Conservation (phyloP, 1,140 invertebrate genomes). For the Andricus grossulariae region DNA sequence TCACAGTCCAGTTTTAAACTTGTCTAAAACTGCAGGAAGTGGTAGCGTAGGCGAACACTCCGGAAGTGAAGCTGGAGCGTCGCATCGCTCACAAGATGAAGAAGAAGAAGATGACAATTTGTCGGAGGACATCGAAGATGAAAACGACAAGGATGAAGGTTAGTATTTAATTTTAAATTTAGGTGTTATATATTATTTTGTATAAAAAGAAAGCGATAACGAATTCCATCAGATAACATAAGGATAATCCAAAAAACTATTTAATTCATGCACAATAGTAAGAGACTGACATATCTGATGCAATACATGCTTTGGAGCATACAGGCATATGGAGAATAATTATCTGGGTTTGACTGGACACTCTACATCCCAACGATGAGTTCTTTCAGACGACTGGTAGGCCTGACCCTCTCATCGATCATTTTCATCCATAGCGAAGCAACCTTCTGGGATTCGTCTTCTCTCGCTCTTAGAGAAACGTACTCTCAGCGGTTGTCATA, state of each 20-base stretch:
- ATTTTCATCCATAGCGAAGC: constrained; percentile 64
- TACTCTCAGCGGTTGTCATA: constrained; percentile 56
- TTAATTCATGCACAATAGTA: constrained; percentile 1
- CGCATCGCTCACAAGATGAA: constrained; percentile 79
- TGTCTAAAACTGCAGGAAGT: constrained; percentile 88
- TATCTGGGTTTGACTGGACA: constrained; percentile 71
- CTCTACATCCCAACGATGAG: constrained; percentile 68
- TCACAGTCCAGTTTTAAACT: constrained; percentile 92
- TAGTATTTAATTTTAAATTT: constrained; percentile 53
- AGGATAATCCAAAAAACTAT: too few relatives aligned
- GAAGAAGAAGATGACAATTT: constrained; percentile 87
- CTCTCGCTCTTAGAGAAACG: constrained; percentile 52
- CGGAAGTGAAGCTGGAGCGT: constrained; percentile 79
- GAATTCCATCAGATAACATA: not conserved
- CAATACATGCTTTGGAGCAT: constrained; percentile 56
- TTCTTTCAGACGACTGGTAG: constrained; percentile 62
- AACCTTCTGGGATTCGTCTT: constrained; percentile 64
- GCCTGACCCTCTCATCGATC: constrained; percentile 73
- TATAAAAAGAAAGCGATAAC: not conserved
- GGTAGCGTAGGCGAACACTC: constrained; percentile 81
- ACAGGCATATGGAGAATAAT: constrained; percentile 71
- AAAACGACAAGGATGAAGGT: constrained; percentile 92
- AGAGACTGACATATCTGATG: constrained; percentile 50
- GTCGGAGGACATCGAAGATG: constrained; percentile 86
- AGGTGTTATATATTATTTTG: not conserved